These are phyloP conservation scores for Megastigmus dorsalis DNA, from an alignment of 2,888 invertebrate genomes.

Conservation along the genomic window DNA sequence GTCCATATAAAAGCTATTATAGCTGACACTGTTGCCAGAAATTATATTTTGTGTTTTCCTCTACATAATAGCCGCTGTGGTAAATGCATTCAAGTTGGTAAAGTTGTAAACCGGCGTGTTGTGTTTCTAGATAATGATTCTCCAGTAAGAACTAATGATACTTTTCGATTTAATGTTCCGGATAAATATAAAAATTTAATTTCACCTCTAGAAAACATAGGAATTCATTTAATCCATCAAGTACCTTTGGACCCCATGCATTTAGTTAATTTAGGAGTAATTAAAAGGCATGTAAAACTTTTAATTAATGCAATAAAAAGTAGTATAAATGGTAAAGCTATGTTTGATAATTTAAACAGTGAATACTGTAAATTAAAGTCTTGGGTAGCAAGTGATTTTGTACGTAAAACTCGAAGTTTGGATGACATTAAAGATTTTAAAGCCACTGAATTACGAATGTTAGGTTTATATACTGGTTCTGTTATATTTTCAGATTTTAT, in stretches of 20 bases:
- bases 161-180: no score
- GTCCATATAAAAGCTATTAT: no score
- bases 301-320: background rate
- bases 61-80: no score
- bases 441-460: slow-evolving; percentile 61
- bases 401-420: slow-evolving; percentile 26
- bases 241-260: background rate
- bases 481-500: slow-evolving; percentile 56
- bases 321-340: background rate
- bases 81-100: no score
- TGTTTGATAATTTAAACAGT: background rate
- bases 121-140: no score
- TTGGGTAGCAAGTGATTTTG: slow-evolving; percentile 14
- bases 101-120: no score
- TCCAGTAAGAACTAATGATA: no score
- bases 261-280: background rate
- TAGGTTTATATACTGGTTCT: slow-evolving; percentile 62
- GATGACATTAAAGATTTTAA: slow-evolving; percentile 59
- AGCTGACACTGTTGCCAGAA: no score
- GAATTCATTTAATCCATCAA: background rate
- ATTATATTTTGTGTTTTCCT: no score
- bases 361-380: background rate
- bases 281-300: background rate
- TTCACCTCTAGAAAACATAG: background rate
- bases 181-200: background rate